A percentile compares a stretch with the other conserved stretches of the same genome.
phyloP scores from a whole-genome alignment of 2,113 vertebrate species.

The Tetrax tetrax region DNA sequence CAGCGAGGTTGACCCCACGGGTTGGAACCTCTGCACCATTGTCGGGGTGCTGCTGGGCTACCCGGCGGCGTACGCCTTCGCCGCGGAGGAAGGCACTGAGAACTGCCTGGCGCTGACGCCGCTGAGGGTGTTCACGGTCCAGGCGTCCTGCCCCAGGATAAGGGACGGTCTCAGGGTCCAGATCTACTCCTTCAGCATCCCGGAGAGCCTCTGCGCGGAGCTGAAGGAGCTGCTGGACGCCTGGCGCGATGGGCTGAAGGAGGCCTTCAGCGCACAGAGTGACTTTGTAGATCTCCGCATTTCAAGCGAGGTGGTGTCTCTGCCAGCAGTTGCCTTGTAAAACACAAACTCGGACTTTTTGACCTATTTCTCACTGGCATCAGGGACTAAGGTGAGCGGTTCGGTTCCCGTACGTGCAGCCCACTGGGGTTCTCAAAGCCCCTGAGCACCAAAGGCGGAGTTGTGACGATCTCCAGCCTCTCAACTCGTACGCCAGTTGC shows the following conservation, averaged over 20 bases:
- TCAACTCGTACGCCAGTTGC: rapidly evolving
- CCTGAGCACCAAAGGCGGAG: background rate
- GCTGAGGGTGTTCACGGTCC: slow-evolving; percentile 80
- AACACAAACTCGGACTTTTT: background rate
- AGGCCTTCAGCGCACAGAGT: slow-evolving; percentile 77
- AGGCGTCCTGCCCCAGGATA: slow-evolving; percentile 71
- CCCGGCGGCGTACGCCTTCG: slow-evolving; percentile 86
- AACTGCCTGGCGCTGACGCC: slow-evolving; percentile 88
- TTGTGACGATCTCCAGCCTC: rapidly evolving
- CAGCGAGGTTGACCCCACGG: slow-evolving; percentile 20
- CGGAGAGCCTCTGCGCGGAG: slow-evolving; percentile 75
- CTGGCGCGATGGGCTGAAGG: slow-evolving; percentile 79
- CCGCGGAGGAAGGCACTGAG: slow-evolving; percentile 65
- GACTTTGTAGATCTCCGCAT: slow-evolving; percentile 82
- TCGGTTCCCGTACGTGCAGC: rapidly evolving
- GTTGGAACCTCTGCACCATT: slow-evolving; percentile 89
- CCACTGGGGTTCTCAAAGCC: no score
- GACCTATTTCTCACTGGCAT: background rate
- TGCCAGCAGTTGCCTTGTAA: slow-evolving; percentile 85
- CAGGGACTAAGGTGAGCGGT: background rate
- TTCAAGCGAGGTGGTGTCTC: slow-evolving; percentile 76
- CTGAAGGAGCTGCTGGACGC: slow-evolving; percentile 60
- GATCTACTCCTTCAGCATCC: slow-evolving; percentile 92
- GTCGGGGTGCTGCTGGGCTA: slow-evolving; percentile 90
- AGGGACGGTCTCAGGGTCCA: slow-evolving; percentile 47